These are phyloP conservation scores for Taenioides sp. DNA, from an alignment of 2,797 vertebrate species.

Conservation along the genomic window DNA sequence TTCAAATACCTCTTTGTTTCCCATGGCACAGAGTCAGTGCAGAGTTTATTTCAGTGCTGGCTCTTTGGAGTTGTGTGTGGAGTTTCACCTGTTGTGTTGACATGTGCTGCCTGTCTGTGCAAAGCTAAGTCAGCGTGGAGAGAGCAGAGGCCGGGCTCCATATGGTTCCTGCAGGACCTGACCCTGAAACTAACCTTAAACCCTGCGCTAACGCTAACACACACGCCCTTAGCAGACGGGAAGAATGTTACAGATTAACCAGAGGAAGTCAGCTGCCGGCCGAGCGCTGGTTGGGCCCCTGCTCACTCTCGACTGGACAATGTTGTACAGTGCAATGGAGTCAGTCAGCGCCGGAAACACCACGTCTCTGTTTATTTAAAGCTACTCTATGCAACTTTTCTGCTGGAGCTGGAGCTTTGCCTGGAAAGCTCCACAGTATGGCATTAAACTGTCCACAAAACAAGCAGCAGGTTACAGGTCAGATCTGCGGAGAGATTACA, in stretches of 20 bases:
- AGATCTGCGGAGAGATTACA: no score
- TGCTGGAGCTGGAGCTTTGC: neutral
- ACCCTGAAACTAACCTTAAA: conserved; percentile 41
- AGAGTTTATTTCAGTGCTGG: conserved; percentile 57
- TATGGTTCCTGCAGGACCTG: conserved; percentile 72
- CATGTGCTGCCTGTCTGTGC: conserved; percentile 61
- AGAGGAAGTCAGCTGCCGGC: conserved; percentile 63
- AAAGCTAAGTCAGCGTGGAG: conserved; percentile 30
- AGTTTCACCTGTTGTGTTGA: conserved; percentile 74
- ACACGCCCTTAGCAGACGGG: conserved; percentile 36
- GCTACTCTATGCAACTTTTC: neutral
- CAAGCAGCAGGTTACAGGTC: no score
- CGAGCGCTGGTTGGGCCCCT: conserved; percentile 48
- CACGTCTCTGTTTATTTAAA: conserved; percentile 18
- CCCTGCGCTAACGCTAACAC: conserved; percentile 20
- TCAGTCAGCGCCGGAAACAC: conserved; percentile 52
- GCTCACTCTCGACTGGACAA: conserved; percentile 62
- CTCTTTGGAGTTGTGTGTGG: conserved; percentile 34
- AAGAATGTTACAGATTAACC: conserved; percentile 65
- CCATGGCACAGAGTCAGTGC: conserved; percentile 37
- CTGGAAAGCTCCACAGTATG: no score
- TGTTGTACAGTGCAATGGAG: conserved; percentile 60
- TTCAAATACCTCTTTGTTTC: conserved; percentile 10
- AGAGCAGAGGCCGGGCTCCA: conserved; percentile 62
- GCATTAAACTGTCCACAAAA: no score